Base-by-base conservation (phyloP, 2,797 vertebrate genomes). In the Diplodus puntazzo region DNA sequence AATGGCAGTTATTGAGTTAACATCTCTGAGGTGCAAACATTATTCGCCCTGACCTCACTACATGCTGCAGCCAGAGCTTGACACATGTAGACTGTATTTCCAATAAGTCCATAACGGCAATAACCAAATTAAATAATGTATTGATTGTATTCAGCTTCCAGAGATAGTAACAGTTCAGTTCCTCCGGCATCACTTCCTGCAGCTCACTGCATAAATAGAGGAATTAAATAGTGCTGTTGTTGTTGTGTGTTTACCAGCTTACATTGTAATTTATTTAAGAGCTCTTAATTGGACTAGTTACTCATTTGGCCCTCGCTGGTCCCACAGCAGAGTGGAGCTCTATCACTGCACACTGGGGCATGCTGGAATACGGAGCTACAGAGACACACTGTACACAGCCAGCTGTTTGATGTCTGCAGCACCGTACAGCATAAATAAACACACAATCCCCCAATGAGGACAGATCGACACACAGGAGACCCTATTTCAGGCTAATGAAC, bases 251-350 rank as follows among this genome's bases (percentile, higher is more conserved):
- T 91, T 89, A 90, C 89, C 78, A 89, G 91, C 90, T 88, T 82
- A 89, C 83, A 90, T 80, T 92, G 88, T 92, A 90, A 93, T 92
- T 91, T 93, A 92, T 94, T 93, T 93, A 94, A 94, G 84, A 92
- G 90, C 85, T 91, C 88, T 91, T 94, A 94, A 94, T 94, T 94
- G 92, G 92, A 91, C 87, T 86, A 92, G 92, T 93, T 88, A 92
- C 88, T 95, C 88, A 93, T 90, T 93, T 92, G 92, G 93, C 88
- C 90, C 85, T 86, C 25, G 14, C 60, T 78, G 83, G 90, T 93
- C 93, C 90, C 91, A 76, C 83, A 84, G 89, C 91, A 91, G 84
- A 87, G 81, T 52, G 69, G 73, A 87, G 84, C 88, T 87, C 88
- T 62, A 89, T 92, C 88, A 86, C 83, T 61, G 85, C 88, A 90